These are phyloP conservation scores for Rhyacophila brunnea DNA, from an alignment of 1,140 invertebrate species.

Conservation along the genomic window DNA sequence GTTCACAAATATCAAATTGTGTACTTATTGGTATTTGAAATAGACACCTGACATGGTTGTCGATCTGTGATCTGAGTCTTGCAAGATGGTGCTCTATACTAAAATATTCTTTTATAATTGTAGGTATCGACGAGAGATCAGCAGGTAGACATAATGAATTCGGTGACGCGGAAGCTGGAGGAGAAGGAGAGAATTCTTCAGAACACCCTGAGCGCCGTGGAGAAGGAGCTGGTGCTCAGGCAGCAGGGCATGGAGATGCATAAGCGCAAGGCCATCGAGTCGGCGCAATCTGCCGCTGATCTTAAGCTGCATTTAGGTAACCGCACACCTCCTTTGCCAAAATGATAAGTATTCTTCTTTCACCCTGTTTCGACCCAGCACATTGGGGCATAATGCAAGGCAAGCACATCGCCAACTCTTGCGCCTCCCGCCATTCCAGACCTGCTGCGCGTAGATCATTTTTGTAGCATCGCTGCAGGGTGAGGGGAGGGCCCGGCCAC, in stretches of 20 bases:
- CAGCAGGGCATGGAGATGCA: constrained; percentile 97
- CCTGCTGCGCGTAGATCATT: too few species aligned
- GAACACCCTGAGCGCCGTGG: constrained; percentile 87
- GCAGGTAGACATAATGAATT: constrained; percentile 93
- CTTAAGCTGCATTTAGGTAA: constrained; percentile 95
- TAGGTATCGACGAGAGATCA: constrained; percentile 78
- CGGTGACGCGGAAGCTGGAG: constrained; percentile 91
- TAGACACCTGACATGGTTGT: too few species aligned
- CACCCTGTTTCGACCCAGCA: too few species aligned
- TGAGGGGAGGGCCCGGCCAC: not conserved
- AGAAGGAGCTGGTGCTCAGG: constrained; percentile 88
- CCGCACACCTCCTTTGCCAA: too few species aligned
- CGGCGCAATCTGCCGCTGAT: constrained; percentile 94
- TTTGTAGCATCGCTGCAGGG: too few species aligned
- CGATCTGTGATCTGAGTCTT: too few species aligned
- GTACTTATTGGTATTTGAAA: too few species aligned
- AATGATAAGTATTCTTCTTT: not conserved
- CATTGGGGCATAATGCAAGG: not conserved
- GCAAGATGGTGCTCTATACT: too few species aligned
- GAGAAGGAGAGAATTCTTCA: constrained; percentile 95
- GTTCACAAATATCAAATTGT: too few species aligned
- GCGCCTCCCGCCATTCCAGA: too few species aligned
- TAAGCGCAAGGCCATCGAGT: constrained; percentile 95
- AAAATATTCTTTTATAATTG: constrained; percentile 21
- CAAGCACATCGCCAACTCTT: not conserved